phyloP scores from a whole-genome alignment of 2,888 invertebrate genomes.

The Petrolisthes cinctipes region DNA sequence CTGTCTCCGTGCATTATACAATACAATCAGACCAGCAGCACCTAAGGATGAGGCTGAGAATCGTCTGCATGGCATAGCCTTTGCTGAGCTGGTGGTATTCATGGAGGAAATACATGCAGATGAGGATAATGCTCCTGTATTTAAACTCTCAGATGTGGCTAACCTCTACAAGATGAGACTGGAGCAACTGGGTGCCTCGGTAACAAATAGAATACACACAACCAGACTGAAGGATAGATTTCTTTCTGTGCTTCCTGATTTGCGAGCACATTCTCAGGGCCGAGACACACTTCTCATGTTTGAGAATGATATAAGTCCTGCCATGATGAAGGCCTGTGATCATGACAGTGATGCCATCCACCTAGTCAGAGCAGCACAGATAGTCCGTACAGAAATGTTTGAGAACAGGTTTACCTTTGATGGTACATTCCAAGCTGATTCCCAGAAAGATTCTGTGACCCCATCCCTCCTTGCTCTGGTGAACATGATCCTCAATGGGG shows the following conservation, averaged over 20 bases:
- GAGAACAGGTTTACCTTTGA: constrained; percentile 9
- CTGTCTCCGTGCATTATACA: constrained; percentile 19
- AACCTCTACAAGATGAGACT: constrained; percentile 20
- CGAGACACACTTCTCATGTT: constrained; percentile 13
- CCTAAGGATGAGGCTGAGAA: constrained; percentile 1
- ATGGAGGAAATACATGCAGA: constrained; percentile 4
- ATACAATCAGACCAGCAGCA: constrained; percentile 12
- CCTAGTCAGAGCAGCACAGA: constrained; percentile 6
- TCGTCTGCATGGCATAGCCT: constrained; percentile 28
- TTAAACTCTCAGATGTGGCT: constrained; percentile 16
- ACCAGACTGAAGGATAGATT: constrained; percentile 19
- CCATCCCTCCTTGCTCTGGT: constrained; percentile 24
- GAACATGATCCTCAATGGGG: constrained; percentile 20
- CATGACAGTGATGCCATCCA: constrained; percentile 20
- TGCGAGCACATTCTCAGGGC: constrained; percentile 11
- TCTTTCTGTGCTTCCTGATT: constrained; percentile 13
- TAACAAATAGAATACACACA: constrained; percentile 5
- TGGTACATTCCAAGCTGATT: constrained; percentile 12
- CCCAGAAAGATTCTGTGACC: constrained; percentile 9
- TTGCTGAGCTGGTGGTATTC: constrained; percentile 33
- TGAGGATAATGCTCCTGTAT: constrained; percentile 25
- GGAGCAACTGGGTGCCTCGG: constrained; percentile 8
- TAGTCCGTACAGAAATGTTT: constrained; percentile 7
- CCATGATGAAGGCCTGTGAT: constrained; percentile 13
- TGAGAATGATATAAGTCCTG: constrained; percentile 13